Evolutionary conservation across 2,888 invertebrate species (phyloP).

Genomic region (Himalopsyche kuldschensis): DNA sequence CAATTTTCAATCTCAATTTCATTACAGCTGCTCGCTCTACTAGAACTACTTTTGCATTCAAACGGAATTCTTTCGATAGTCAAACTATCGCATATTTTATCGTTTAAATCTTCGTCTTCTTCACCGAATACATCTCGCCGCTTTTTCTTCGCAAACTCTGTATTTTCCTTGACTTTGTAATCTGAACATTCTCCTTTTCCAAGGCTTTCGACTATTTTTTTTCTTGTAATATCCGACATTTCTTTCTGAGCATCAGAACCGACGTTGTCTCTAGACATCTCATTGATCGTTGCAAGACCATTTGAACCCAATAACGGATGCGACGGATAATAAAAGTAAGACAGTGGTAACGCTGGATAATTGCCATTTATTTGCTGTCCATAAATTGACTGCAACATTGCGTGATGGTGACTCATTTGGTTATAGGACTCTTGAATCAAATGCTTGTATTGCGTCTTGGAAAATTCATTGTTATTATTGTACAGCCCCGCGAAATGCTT

Average conservation of each 20-base stretch:
- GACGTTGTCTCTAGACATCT: conserved; percentile 49
- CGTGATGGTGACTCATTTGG: conserved; percentile 46
- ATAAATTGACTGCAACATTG: conserved; percentile 55
- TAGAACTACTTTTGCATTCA: conserved; percentile 55
- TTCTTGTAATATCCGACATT: conserved; percentile 46
- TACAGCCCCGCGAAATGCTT: conserved; percentile 59
- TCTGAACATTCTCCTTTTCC: conserved; percentile 6
- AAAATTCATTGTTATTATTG: conserved; percentile 55
- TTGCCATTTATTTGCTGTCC: conserved; percentile 56
- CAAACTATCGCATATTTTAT: conserved; percentile 42
- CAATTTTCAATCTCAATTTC: conserved; percentile 58
- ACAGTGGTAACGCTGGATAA: conserved; percentile 52
- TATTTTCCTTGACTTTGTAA: conserved; percentile 11
- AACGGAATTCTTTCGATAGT: conserved; percentile 42
- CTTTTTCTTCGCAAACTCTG: conserved; percentile 28
- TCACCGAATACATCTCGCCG: conserved; percentile 21
- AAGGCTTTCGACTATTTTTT: conserved; percentile 22
- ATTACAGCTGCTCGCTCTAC: conserved; percentile 52
- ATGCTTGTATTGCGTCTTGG: conserved; percentile 56
- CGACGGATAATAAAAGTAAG: conserved; percentile 58
- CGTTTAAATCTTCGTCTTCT: conserved; percentile 41
- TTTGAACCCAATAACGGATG: conserved; percentile 45
- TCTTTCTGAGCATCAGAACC: conserved; percentile 46
- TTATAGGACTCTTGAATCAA: conserved; percentile 52
- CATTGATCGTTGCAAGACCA: conserved; percentile 47